Base-by-base conservation (phyloP, 2,797 vertebrate species). In the Novumbra hubbsi region DNA sequence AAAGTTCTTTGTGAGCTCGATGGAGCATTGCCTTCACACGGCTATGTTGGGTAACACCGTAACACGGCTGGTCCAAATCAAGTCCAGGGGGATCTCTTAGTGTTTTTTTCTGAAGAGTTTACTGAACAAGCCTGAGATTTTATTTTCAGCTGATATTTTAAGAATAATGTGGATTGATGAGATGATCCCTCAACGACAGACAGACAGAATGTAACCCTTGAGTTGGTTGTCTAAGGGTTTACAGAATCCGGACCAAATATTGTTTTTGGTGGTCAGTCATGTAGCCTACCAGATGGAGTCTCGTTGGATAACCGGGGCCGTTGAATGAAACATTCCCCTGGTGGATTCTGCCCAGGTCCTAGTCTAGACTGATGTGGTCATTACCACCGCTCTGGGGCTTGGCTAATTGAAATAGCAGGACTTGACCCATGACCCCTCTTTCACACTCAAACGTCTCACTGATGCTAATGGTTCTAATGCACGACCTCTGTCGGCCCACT, bases 391-490 rank as follows among this genome's bases (percentile, higher is more conserved):
- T 63, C 27, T 30, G 14, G 52, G 52, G 30, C 45, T 52, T 50
- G 32, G 63, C 62, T 77, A 69, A 77, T 74, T 77, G 70, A 77
- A 71, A 71, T 45, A 63, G 72, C 60, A 68, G 72, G 73, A 70
- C 63, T 78, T 80, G 70, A 80, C 79, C 75, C 64, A 24, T 80
- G 79, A 41, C 75, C 79, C 41, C 66, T 70, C 60, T 62, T 77
- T 74, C 75, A 77, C 79, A 78, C 73, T 21, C 69, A 68, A 69
- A 57, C 30, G 65, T 71, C 68, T 60, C 63, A 72, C 70, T 75
- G 69, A 68, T 71, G 28, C 67, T 75, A 72, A 77, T 80, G 72
- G 73, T 75, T 69, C 57, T 70, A 50, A 41, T 72, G 67, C 64
- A 41, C 69, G 8, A 70, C 49, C 17, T 48, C 50, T n/a, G 32